phyloP scores from a whole-genome alignment of 2,888 invertebrate genomes.

The Microctonus brassicae region DNA sequence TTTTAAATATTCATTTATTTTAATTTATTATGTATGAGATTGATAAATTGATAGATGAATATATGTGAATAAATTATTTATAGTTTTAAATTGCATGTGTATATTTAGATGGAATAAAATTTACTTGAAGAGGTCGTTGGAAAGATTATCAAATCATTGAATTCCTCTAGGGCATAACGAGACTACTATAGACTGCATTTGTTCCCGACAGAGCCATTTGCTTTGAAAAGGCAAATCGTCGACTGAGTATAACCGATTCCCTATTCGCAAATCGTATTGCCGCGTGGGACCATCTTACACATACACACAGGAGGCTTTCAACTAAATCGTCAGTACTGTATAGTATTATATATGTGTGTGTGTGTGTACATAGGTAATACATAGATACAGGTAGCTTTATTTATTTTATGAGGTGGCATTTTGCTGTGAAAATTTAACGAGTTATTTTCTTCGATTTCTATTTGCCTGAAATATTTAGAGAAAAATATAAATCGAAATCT shows the following conservation, averaged over 20 bases:
- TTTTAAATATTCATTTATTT: no score
- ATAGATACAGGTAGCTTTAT: no score
- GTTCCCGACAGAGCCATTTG: constrained; percentile 39
- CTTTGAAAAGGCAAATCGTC: constrained; percentile 28
- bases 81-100: not conserved
- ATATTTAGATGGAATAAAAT: constrained; percentile 2
- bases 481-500: no score
- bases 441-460: no score
- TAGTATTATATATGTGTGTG: constrained; percentile 2
- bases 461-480: no score
- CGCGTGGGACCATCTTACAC: constrained; percentile 14
- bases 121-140: constrained; percentile 21
- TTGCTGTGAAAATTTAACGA: no score
- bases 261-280: constrained; percentile 29
- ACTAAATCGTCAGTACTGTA: constrained; percentile 3
- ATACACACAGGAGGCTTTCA: constrained; percentile 14
- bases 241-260: constrained; percentile 31
- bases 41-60: not conserved
- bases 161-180: constrained; percentile 19
- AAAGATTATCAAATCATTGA: constrained; percentile 42
- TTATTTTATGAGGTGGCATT: no score
- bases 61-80: no score
- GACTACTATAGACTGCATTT: constrained; percentile 12
- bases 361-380: not conserved
- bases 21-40: no score